Conservation (phyloP, 2,888 invertebrate genomes). For the Plebejus argus region DNA sequence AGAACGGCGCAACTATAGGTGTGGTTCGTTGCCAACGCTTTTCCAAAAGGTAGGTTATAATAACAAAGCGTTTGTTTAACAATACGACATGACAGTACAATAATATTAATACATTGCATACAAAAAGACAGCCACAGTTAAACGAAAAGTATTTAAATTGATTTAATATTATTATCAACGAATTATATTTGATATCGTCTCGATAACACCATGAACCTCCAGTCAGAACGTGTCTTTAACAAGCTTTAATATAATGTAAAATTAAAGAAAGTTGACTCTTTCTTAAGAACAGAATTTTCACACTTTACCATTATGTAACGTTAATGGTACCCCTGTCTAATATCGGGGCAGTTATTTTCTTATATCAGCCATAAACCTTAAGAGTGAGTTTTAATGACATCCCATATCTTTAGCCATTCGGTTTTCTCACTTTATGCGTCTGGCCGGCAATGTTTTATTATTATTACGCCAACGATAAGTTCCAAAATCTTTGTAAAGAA, state of each 20-base stretch:
- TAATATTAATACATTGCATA: too few species aligned
- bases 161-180: too few species aligned
- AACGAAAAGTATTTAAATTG: too few species aligned
- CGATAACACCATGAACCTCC: too few species aligned
- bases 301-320: background rate
- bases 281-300: background rate
- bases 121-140: too few species aligned
- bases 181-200: too few species aligned
- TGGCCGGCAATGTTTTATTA: constrained; percentile 58
- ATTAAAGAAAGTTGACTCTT: background rate
- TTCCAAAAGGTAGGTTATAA: background rate
- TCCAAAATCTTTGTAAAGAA: constrained; percentile 15
- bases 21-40: background rate
- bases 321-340: constrained; percentile 13
- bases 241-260: background rate
- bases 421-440: constrained; percentile 56
- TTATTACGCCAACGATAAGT: constrained; percentile 57
- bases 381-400: constrained; percentile 57
- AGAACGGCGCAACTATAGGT: background rate
- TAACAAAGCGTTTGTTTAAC: background rate
- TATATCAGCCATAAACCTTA: constrained; percentile 56
- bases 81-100: too few species aligned
- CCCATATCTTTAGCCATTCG: constrained; percentile 66
- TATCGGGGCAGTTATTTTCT: constrained; percentile 27
- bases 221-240: too few species aligned